phyloP scores from a whole-genome alignment of 1,140 invertebrate species.

The Drosophila pruinosa region DNA sequence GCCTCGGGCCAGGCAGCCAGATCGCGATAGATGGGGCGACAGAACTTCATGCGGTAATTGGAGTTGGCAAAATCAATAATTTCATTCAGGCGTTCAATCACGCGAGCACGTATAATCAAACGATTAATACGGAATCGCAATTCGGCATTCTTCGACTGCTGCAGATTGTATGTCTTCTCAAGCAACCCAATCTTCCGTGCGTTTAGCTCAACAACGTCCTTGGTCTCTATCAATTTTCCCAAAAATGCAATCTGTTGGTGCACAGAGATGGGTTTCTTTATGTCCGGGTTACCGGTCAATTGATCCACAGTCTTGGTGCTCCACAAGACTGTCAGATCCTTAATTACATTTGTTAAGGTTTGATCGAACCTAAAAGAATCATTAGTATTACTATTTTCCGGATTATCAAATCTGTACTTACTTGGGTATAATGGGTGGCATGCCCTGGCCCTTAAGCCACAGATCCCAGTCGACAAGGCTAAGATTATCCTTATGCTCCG shows the following conservation, averaged over 20 bases:
- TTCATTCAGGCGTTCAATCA: slow-evolving; percentile 86
- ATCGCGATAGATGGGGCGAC: slow-evolving; percentile 93
- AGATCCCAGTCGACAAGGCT: slow-evolving; percentile 91
- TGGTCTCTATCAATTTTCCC: slow-evolving; percentile 86
- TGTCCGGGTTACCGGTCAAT: slow-evolving; percentile 34
- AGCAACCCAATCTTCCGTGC: slow-evolving; percentile 83
- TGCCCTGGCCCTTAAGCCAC: slow-evolving; percentile 93
- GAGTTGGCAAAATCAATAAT: slow-evolving; percentile 91
- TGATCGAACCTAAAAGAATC: slow-evolving; percentile 84
- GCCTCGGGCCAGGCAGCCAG: slow-evolving; percentile 91
- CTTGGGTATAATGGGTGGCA: slow-evolving; percentile 93
- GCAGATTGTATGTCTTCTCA: slow-evolving; percentile 88
- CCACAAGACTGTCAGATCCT: slow-evolving; percentile 84
- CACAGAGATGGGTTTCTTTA: slow-evolving; percentile 85
- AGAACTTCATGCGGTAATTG: slow-evolving; percentile 95
- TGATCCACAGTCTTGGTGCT: slow-evolving; percentile 54
- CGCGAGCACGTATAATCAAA: slow-evolving; percentile 89
- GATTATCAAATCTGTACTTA: slow-evolving; percentile 83
- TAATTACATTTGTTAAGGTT: slow-evolving; percentile 87
- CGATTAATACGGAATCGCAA: slow-evolving; percentile 92
- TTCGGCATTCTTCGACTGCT: slow-evolving; percentile 89
- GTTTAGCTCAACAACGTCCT: slow-evolving; percentile 72
- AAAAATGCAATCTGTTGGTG: slow-evolving; percentile 90
- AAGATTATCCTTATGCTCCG: slow-evolving; percentile 82
- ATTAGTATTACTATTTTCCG: slow-evolving; percentile 85